Evolutionary conservation across 1,140 invertebrate genomes (phyloP).

Genomic region (Euborellia annulipes): DNA sequence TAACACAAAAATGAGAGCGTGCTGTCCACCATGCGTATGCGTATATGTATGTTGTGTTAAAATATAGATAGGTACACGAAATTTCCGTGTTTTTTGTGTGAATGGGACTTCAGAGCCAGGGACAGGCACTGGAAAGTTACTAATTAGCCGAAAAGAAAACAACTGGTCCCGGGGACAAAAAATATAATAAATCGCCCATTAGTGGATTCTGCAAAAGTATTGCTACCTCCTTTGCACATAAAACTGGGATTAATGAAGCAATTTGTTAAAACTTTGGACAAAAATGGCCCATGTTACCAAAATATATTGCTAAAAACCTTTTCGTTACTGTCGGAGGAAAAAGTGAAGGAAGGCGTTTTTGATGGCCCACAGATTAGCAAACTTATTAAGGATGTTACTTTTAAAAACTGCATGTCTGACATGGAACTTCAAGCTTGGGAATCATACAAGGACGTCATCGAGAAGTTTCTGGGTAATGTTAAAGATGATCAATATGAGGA

Average conservation of each 20-base stretch:
- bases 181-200: slow-evolving; percentile 18
- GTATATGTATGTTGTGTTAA: no score
- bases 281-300: slow-evolving; percentile 12
- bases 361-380: slow-evolving; percentile 17
- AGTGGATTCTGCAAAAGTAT: slow-evolving; percentile 15
- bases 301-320: slow-evolving; percentile 14
- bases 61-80: slow-evolving; percentile 25
- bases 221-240: slow-evolving; percentile 23
- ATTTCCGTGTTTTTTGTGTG: slow-evolving; percentile 22
- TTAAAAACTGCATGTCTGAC: slow-evolving; percentile 6
- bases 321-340: slow-evolving; percentile 13
- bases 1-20: no score
- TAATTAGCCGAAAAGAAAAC: slow-evolving; percentile 13
- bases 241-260: slow-evolving; percentile 24
- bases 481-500: slow-evolving; percentile 18
- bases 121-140: slow-evolving; percentile 14
- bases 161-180: slow-evolving; percentile 12
- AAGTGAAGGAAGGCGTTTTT: slow-evolving; percentile 18
- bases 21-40: no score
- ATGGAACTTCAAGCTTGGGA: slow-evolving; percentile 6
- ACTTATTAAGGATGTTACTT: slow-evolving; percentile 14
- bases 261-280: slow-evolving; percentile 22
- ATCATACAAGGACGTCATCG: slow-evolving; percentile 1
- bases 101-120: slow-evolving; percentile 19
- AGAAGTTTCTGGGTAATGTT: slow-evolving; percentile 17